A percentile compares a stretch with the other conserved stretches of the same genome.
Conservation (phyloP, 2,113 vertebrate genomes). For the Myxocyprinus asiaticus region DNA sequence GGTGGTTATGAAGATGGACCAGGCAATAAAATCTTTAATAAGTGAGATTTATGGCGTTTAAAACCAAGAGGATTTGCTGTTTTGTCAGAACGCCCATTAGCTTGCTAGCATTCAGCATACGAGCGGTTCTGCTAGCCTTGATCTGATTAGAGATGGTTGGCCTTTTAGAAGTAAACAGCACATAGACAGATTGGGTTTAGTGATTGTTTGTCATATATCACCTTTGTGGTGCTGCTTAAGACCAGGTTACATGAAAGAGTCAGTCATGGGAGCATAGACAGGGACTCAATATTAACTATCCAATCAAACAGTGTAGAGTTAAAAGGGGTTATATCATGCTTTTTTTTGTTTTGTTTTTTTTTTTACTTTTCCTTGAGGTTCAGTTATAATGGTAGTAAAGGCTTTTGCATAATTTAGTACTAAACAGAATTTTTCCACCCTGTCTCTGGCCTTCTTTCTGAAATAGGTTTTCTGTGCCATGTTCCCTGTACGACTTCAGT, state of each 20-base stretch:
- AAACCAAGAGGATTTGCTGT: not conserved
- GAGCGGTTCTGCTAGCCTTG: not conserved
- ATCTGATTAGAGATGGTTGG: conserved; percentile 25
- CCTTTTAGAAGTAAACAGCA: conserved; percentile 23
- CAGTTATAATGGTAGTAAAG: no score
- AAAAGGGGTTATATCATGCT: no score
- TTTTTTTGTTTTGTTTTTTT: no score
- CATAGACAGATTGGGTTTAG: conserved; percentile 19
- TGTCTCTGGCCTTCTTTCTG: no score
- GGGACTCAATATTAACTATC: no score
- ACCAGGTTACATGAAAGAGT: conserved; percentile 21
- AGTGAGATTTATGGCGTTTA: conserved; percentile 23
- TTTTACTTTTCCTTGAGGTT: no score
- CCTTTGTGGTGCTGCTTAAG: not conserved
- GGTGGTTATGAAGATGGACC: conserved; percentile 51
- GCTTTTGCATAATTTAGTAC: no score
- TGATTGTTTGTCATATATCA: conserved; percentile 20
- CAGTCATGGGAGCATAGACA: no score
- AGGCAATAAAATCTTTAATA: conserved; percentile 28
- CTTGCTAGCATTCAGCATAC: not conserved
- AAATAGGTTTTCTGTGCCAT: no score
- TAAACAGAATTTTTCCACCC: no score
- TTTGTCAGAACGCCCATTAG: not conserved
- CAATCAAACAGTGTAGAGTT: no score
- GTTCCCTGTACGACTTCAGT: no score